Conservation (phyloP, 2,113 vertebrate genomes). For the Gymnocephalus cernua region DNA sequence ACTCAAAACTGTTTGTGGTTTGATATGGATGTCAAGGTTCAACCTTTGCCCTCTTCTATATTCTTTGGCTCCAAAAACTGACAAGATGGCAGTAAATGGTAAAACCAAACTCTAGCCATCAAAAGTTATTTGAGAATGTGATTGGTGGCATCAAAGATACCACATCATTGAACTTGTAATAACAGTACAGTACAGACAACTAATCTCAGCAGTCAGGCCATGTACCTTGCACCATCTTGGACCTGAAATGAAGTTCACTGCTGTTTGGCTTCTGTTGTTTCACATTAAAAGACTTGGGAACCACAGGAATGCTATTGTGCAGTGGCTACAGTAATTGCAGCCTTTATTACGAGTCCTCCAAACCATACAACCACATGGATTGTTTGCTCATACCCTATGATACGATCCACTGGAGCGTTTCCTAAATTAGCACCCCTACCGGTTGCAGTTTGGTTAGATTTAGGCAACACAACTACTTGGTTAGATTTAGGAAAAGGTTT, state of each 20-base stretch:
- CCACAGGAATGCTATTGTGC: not conserved
- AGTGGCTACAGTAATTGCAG: not conserved
- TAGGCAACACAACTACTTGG: no score
- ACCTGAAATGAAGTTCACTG: not conserved
- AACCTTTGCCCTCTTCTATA: no score
- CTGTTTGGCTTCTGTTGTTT: not conserved
- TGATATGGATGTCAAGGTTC: not conserved
- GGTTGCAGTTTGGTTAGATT: no score
- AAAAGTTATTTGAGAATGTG: not conserved
- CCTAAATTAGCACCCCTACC: no score
- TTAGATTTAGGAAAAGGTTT: no score
- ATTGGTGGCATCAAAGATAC: not conserved
- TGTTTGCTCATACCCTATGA: no score
- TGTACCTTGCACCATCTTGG: not conserved
- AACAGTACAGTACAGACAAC: not conserved
- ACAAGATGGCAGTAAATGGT: not conserved
- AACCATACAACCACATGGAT: no score
- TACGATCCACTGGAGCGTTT: no score
- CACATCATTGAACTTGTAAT: not conserved
- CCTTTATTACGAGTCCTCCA: not conserved
- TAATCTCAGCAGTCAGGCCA: not conserved
- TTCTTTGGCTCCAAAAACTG: not conserved
- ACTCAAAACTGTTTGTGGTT: not conserved
- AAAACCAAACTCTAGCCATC: not conserved
- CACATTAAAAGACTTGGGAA: constrained; percentile 7